Evolutionary conservation across 2,113 vertebrate genomes (phyloP), one percentile per base, ranked within the genome.

Genomic region (Bambusicola thoracicus): DNA sequence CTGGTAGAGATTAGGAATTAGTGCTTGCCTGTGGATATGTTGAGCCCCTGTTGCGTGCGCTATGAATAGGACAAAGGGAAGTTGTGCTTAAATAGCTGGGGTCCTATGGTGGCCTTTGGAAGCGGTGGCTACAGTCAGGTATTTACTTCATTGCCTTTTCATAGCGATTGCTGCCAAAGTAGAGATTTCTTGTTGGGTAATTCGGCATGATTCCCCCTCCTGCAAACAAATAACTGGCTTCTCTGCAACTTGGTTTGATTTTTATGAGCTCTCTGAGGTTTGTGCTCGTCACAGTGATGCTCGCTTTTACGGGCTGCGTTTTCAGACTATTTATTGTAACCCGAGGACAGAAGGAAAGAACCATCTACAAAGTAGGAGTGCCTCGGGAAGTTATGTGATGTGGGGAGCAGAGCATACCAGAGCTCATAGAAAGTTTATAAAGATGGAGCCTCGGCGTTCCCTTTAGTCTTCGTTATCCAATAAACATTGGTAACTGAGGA

Each of bases 1-100:
- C 91, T 86, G 29, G 87, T 83, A 85, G 95, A 94, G 92, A 97
- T 96, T 93, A 97, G 95, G 91, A 96, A 94, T 96, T 96, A 94
- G 91, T 77, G 82, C 92, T 89, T 80, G 91, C 77, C 85, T 91
- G 93, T 83, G 94, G 94, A 19, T 89, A 8, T 70, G 79, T 10
- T 91, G 91, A 97, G 94, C 89, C 93, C 49, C 75, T 82, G 55
- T 89, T 92, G 89, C 72, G 38, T 85, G 75, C 44, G 76, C 89
- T 92, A 72, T 91, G 87, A 94, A 90, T 85, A 94, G 91, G 89
- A 93, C 79, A 94, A 95, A 96, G 72, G 85, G 61, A 92, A 73
- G 67, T 84, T 84, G 34, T n/a, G 77, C 83, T 81, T 90, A 88
- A 95, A 91, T 48, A 87, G 85, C 0, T 5, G 85, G 68, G 75